Conservation (phyloP, 2,113 vertebrate genomes). For the Grammomys surdaster region DNA sequence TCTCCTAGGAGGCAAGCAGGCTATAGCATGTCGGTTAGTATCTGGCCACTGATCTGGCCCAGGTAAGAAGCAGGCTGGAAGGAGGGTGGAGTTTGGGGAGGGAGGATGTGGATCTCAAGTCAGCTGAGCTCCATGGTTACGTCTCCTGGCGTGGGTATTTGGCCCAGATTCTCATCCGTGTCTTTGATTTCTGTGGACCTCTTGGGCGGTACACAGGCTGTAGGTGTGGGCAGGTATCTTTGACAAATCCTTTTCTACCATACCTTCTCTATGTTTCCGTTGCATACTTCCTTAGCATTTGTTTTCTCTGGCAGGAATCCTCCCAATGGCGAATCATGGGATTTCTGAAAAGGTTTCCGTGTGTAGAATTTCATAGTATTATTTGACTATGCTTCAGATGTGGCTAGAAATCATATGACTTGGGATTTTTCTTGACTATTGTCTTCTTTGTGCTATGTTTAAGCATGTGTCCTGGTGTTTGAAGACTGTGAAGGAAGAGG, state of each 20-base stretch:
- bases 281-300: background rate
- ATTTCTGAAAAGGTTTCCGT: constrained; percentile 13
- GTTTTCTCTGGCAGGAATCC: constrained; percentile 33
- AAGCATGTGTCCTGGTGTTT: background rate
- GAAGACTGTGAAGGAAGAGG: background rate
- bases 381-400: constrained; percentile 12
- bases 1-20: too few relatives aligned
- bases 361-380: background rate
- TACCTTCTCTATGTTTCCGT: background rate
- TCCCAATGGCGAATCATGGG: background rate
- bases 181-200: too few relatives aligned
- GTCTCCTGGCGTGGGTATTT: too few relatives aligned
- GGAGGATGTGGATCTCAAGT: too few relatives aligned
- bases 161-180: too few relatives aligned
- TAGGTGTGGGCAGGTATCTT: too few relatives aligned
- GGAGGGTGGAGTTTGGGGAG: too few relatives aligned
- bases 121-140: too few relatives aligned
- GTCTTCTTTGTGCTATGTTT: background rate
- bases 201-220: too few relatives aligned
- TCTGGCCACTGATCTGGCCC: too few relatives aligned
- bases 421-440: constrained; percentile 22
- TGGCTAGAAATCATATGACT: background rate
- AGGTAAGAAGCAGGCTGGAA: too few relatives aligned
- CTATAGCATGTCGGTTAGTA: too few relatives aligned
- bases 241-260: background rate